A percentile compares a stretch with the other conserved stretches of the same genome.
phyloP scores from a whole-genome alignment of 2,797 vertebrate species.

The Picus viridis region DNA sequence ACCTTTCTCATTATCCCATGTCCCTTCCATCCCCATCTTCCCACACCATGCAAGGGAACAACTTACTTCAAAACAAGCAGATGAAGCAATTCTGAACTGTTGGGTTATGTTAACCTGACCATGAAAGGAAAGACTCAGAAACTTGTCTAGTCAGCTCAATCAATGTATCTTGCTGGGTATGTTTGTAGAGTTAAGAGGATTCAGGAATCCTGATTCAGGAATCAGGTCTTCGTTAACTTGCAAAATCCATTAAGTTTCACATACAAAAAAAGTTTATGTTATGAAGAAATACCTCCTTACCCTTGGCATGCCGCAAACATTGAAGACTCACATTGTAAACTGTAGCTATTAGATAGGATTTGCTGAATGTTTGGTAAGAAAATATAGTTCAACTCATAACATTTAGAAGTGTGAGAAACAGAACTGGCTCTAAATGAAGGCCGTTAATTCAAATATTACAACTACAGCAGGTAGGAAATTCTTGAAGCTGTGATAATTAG shows the following conservation, averaged over 20 bases:
- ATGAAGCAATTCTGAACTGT: slow-evolving; percentile 4
- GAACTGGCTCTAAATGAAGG: not conserved
- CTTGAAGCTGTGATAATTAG: not conserved
- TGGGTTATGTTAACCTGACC: not conserved
- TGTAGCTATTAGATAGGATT: not conserved
- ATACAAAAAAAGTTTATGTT: not conserved
- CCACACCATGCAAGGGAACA: not conserved
- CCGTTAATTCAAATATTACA: not conserved
- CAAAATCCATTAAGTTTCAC: not conserved
- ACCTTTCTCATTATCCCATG: not conserved
- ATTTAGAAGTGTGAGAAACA: not conserved
- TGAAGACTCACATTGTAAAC: not conserved
- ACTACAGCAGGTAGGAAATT: not conserved
- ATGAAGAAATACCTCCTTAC: not conserved
- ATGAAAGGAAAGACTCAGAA: not conserved
- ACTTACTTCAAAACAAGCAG: slow-evolving; percentile 14
- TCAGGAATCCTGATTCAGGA: not conserved
- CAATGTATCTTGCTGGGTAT: not conserved
- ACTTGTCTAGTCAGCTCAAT: not conserved
- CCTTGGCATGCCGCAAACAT: fast-evolving
- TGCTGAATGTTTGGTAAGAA: not conserved
- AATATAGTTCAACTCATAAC: not conserved
- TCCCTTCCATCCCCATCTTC: not conserved
- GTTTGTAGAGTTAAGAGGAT: not conserved
- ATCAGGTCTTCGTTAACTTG: not conserved